Evolutionary conservation across 2,113 vertebrate genomes (phyloP).

Genomic region (Petromus typicus): DNA sequence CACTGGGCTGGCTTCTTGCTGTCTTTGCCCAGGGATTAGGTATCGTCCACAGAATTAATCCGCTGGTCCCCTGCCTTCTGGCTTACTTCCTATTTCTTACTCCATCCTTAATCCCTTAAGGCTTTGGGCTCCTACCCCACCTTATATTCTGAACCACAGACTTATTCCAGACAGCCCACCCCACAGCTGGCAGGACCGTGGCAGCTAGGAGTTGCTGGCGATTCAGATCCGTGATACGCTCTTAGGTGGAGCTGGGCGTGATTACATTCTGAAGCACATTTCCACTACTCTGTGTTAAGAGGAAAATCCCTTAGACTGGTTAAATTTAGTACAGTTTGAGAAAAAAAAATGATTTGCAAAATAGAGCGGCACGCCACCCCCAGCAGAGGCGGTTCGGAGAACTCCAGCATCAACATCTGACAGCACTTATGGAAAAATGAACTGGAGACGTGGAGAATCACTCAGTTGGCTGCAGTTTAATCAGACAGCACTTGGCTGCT

Average conservation of each 20-base stretch:
- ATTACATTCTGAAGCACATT: background rate
- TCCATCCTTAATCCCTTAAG: background rate
- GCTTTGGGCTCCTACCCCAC: background rate
- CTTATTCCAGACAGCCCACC: background rate
- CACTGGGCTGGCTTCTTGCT: background rate
- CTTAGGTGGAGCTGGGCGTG: background rate
- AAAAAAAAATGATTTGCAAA: background rate
- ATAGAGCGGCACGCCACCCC: background rate
- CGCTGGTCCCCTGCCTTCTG: background rate
- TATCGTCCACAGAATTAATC: background rate
- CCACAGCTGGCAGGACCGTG: background rate
- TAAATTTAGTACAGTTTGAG: background rate
- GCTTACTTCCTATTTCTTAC: background rate
- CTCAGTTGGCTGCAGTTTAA: background rate
- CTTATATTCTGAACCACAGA: background rate
- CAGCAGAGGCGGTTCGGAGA: background rate
- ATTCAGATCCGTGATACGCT: rapidly evolving
- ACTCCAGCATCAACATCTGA: too few species aligned
- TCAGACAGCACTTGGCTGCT: background rate
- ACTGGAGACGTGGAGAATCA: background rate
- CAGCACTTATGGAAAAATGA: background rate
- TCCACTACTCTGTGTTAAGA: background rate
- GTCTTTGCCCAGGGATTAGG: background rate
- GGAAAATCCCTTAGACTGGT: background rate
- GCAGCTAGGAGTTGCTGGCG: background rate